Conservation (phyloP, 2,888 invertebrate genomes). For the Pheosia gnoma region DNA sequence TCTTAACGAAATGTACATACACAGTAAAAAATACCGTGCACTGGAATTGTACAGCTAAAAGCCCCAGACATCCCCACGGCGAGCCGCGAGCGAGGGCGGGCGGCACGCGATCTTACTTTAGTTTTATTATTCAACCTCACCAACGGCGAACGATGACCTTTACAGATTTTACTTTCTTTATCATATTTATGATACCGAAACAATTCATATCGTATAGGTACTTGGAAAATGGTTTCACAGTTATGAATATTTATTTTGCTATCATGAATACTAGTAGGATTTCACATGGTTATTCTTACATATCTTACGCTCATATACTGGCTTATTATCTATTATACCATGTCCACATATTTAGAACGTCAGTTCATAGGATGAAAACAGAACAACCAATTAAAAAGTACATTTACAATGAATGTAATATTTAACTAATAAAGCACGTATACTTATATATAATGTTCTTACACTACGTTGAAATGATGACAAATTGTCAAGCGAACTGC, state of each 20-base stretch:
- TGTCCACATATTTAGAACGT: too few species aligned
- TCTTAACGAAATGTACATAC: neutral
- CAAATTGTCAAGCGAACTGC: neutral
- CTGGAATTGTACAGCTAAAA: constrained; percentile 11
- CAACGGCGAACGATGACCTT: constrained; percentile 64
- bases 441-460: too few species aligned
- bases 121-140: constrained; percentile 43
- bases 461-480: too few species aligned
- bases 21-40: neutral
- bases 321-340: too few species aligned
- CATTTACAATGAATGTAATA: too few species aligned
- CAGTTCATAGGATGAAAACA: too few species aligned
- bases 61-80: constrained; percentile 21
- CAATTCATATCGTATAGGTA: neutral
- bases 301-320: too few species aligned
- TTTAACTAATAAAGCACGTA: too few species aligned
- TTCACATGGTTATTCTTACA: too few species aligned
- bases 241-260: too few species aligned
- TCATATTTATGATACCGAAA: constrained; percentile 19
- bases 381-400: too few species aligned
- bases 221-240: constrained; percentile 3
- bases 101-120: constrained; percentile 54
- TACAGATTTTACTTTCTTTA: constrained; percentile 52
- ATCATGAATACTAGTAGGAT: too few species aligned
- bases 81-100: constrained; percentile 36